Conservation (phyloP, 2,113 vertebrate genomes). For the Podocnemis expansa region DNA sequence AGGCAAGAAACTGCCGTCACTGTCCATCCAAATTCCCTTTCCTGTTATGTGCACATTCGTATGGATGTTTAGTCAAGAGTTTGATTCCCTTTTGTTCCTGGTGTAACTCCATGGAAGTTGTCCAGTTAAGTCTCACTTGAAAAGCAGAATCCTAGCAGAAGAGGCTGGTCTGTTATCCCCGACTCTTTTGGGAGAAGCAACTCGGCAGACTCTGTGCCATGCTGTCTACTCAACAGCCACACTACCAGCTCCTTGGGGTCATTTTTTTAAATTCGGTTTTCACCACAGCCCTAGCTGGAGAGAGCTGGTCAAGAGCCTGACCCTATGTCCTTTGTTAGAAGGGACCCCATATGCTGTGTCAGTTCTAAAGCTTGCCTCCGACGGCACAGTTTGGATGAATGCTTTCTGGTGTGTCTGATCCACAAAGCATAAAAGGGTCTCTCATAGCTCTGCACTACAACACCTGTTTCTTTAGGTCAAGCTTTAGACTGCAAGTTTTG, state of each 20-base stretch:
- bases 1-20: background rate
- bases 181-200: no score
- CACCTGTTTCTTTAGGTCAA: background rate
- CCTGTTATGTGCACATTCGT: accelerated
- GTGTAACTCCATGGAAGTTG: background rate
- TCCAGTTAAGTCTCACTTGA: background rate
- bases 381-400: background rate
- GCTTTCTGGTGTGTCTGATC: background rate
- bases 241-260: background rate
- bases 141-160: background rate
- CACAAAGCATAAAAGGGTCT: background rate
- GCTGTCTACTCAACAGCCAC: background rate
- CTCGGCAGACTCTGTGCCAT: background rate
- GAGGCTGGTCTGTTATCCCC: no score
- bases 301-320: background rate
- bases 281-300: background rate
- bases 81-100: background rate
- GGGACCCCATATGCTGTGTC: background rate
- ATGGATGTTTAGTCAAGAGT: background rate
- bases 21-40: background rate
- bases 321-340: background rate
- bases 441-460: background rate
- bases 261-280: background rate
- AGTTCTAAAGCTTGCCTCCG: background rate
- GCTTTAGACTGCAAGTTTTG: background rate